phyloP scores from a whole-genome alignment of 2,888 invertebrate genomes.

The Leucoma salicis region DNA sequence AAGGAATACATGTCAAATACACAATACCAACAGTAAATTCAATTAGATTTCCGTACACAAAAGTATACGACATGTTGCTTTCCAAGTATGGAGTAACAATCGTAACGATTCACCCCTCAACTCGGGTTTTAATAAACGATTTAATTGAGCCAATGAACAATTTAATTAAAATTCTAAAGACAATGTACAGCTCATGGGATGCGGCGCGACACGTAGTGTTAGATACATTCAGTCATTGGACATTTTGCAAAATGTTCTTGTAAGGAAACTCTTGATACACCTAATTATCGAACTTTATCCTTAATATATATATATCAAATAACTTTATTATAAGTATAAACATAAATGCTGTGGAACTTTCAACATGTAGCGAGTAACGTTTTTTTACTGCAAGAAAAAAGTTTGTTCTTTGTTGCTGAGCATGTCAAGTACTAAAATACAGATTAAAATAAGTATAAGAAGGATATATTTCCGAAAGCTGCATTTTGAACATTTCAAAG shows the following conservation, averaged over 20 bases:
- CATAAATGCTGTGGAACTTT: no score
- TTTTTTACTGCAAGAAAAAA: no score
- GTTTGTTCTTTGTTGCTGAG: no score
- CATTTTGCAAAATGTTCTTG: slow-evolving; percentile 22
- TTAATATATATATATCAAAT: no score
- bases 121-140: slow-evolving; percentile 64
- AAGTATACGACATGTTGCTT: slow-evolving; percentile 20
- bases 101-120: slow-evolving; percentile 38
- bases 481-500: no score
- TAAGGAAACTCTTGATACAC: no score
- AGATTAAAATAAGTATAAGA: no score
- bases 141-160: slow-evolving; percentile 77
- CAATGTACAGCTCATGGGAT: slow-evolving; percentile 50
- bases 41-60: slow-evolving; percentile 17
- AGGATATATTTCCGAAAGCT: no score
- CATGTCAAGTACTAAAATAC: no score
- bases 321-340: no score
- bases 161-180: slow-evolving; percentile 79
- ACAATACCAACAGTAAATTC: slow-evolving; percentile 13
- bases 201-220: slow-evolving; percentile 42
- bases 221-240: slow-evolving; percentile 19
- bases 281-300: no score
- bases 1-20: not conserved
- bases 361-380: no score
- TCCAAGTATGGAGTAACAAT: slow-evolving; percentile 32